phyloP scores from a whole-genome alignment of 1,140 invertebrate species.

The Melitaea cinxia region DNA sequence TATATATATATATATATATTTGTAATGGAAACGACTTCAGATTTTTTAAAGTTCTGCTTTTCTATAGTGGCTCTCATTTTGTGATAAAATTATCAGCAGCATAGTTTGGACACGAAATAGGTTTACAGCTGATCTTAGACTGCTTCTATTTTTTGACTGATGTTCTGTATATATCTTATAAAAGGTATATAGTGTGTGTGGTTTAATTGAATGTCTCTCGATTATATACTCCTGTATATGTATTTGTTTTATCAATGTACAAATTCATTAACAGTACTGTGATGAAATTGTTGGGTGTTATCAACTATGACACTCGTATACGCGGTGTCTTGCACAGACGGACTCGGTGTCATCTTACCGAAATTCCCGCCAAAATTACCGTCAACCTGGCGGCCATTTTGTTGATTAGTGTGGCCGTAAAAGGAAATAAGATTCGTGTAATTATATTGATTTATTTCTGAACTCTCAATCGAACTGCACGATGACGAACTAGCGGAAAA shows the following conservation, averaged over 20 bases:
- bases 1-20: no score
- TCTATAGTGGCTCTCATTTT: no score
- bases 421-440: slow-evolving; percentile 75
- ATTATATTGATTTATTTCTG: slow-evolving; percentile 64
- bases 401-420: slow-evolving; percentile 57
- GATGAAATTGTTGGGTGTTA: slow-evolving; percentile 76
- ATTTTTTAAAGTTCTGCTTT: no score
- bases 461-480: slow-evolving; percentile 74
- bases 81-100: no score
- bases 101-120: no score
- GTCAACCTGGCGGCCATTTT: slow-evolving; percentile 64
- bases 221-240: no score
- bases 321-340: slow-evolving; percentile 57
- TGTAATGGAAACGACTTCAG: no score
- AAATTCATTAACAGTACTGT: slow-evolving; percentile 69
- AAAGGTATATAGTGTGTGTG: no score
- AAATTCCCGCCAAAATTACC: slow-evolving; percentile 63
- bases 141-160: no score
- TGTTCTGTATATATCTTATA: no score
- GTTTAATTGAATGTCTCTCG: no score
- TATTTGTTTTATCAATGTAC: slow-evolving; percentile 64
- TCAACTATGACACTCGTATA: slow-evolving; percentile 79
- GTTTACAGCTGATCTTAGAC: no score
- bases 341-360: slow-evolving; percentile 56
- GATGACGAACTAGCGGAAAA: slow-evolving; percentile 76